A percentile compares a stretch with the other conserved stretches of the same genome.
phyloP scores from a whole-genome alignment of 1,140 invertebrate species.

The Pygmarrhopalites habei region DNA sequence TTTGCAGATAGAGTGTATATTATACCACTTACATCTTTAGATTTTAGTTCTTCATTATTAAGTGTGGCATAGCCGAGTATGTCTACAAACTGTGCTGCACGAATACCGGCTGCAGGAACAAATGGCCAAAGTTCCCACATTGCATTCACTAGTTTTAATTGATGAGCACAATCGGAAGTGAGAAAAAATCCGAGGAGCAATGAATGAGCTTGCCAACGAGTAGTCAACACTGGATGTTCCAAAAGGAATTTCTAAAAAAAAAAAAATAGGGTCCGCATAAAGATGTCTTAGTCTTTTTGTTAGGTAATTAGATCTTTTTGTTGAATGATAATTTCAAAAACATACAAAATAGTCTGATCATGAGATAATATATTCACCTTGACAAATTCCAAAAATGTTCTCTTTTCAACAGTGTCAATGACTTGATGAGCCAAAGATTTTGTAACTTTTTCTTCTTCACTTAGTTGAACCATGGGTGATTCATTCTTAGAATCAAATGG shows the following conservation, averaged over 20 bases:
- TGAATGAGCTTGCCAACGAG: slow-evolving; percentile 88
- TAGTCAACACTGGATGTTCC: slow-evolving; percentile 41
- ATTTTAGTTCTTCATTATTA: slow-evolving; percentile 52
- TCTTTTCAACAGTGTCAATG: slow-evolving; percentile 33
- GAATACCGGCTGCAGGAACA: slow-evolving; percentile 80
- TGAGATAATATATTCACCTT: too few relatives aligned
- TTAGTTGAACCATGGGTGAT: slow-evolving; percentile 29
- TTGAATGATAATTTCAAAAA: too few relatives aligned
- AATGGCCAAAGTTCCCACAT: slow-evolving; percentile 64
- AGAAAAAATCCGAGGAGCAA: slow-evolving; percentile 58
- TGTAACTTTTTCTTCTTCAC: slow-evolving; percentile 34
- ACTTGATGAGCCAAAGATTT: slow-evolving; percentile 38
- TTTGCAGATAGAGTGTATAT: slow-evolving; percentile 43
- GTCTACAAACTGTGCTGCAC: slow-evolving; percentile 94
- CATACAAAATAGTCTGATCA: too few relatives aligned
- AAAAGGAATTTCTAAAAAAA: slow-evolving; percentile 57
- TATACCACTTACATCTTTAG: slow-evolving; percentile 35
- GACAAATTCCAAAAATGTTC: slow-evolving; percentile 46
- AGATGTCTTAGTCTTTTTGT: too few relatives aligned
- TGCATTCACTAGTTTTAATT: slow-evolving; percentile 46
- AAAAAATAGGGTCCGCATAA: too few relatives aligned
- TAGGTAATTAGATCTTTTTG: too few relatives aligned
- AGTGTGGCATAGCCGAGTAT: slow-evolving; percentile 86
- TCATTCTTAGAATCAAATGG: slow-evolving; percentile 37
- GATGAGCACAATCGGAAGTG: slow-evolving; percentile 42